phyloP scores from a whole-genome alignment of 2,113 vertebrate species.

The Pelobates fuscus region DNA sequence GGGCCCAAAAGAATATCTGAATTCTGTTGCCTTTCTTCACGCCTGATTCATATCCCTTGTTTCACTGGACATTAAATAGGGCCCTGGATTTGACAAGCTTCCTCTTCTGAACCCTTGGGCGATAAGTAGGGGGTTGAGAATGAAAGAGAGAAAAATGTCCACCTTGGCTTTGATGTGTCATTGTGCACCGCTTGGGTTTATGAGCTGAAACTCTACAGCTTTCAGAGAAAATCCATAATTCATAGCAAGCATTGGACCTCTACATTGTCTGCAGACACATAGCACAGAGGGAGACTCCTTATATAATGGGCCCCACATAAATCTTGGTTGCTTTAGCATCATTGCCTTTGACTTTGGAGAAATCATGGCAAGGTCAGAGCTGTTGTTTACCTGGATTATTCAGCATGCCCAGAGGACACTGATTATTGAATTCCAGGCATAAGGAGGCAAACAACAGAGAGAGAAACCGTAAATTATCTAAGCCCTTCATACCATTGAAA shows the following conservation, averaged over 20 bases:
- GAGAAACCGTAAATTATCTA: neutral
- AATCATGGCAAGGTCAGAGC: constrained; percentile 7
- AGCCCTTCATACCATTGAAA: neutral
- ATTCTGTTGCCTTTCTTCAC: neutral
- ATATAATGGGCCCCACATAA: neutral
- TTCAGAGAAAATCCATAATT: constrained; percentile 4
- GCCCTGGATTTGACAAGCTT: constrained; percentile 29
- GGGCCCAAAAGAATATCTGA: neutral
- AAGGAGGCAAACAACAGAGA: too few species aligned
- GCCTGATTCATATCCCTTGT: neutral
- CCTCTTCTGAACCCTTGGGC: constrained; percentile 12
- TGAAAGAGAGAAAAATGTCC: constrained; percentile 1
- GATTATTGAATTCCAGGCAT: neutral
- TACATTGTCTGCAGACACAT: constrained; percentile 9
- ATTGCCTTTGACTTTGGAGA: constrained; percentile 20
- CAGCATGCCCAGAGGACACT: neutral
- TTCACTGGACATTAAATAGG: constrained; percentile 23
- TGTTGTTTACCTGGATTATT: neutral
- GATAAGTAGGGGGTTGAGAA: constrained; percentile 5
- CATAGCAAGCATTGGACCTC: neutral
- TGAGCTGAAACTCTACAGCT: constrained; percentile 30
- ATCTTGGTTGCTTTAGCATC: constrained; percentile 24
- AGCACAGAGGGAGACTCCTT: neutral
- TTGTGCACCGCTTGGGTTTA: constrained; percentile 31
- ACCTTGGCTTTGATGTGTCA: constrained; percentile 44